Evolutionary conservation across 2,888 invertebrate species (phyloP).

Genomic region (Masnerella sp.): DNA sequence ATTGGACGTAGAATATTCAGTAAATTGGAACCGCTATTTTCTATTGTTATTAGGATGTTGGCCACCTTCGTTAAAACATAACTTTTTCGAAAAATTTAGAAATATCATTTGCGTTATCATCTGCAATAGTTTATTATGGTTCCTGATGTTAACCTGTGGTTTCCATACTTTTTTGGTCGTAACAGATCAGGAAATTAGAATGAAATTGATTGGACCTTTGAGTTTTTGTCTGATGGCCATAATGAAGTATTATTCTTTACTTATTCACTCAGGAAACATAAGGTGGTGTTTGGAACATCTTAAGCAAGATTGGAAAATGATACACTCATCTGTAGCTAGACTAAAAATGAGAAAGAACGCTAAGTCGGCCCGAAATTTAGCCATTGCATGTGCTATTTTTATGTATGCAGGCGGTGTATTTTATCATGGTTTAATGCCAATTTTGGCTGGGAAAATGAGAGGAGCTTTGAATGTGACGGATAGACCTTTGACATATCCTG

Average conservation of each 20-base stretch:
- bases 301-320: slow-evolving; percentile 65
- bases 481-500: slow-evolving; percentile 65
- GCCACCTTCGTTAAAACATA: slow-evolving; percentile 53
- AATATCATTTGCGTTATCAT: slow-evolving; percentile 3
- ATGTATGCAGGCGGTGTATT: slow-evolving; percentile 65
- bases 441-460: slow-evolving; percentile 23
- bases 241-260: slow-evolving; percentile 64
- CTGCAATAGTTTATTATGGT: slow-evolving; percentile 58
- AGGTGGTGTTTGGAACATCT: slow-evolving; percentile 62
- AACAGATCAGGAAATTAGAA: slow-evolving; percentile 54
- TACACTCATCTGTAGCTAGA: slow-evolving; percentile 36
- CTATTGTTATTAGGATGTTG: slow-evolving; percentile 68
- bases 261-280: slow-evolving; percentile 45
- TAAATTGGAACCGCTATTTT: slow-evolving; percentile 68
- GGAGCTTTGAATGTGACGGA: slow-evolving; percentile 9
- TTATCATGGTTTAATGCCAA: slow-evolving; percentile 48
- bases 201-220: slow-evolving; percentile 64
- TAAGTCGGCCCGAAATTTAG: slow-evolving; percentile 62
- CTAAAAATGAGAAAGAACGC: slow-evolving; percentile 67
- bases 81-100: neutral
- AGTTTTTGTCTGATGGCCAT: slow-evolving; percentile 66
- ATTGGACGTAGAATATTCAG: slow-evolving; percentile 61
- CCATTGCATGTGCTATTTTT: slow-evolving; percentile 61
- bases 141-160: slow-evolving; percentile 59
- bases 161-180: slow-evolving; percentile 62